Evolutionary conservation across 2,113 vertebrate genomes (phyloP).

Genomic region (Carassius gibelio): DNA sequence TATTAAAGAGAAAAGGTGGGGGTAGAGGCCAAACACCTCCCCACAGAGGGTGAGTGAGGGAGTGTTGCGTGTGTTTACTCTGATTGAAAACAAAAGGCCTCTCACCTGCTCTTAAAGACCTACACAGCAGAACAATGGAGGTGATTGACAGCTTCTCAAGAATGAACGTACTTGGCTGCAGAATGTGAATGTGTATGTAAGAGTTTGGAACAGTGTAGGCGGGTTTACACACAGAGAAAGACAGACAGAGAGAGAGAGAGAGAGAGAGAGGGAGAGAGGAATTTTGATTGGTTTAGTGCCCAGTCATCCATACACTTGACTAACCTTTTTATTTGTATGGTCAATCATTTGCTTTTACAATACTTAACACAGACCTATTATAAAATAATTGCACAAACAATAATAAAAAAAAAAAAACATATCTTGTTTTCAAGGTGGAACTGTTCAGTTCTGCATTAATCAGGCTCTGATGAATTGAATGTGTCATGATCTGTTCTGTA

Average conservation of each 20-base stretch:
- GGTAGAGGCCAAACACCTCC: slow-evolving; percentile 57
- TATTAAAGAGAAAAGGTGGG: slow-evolving; percentile 36
- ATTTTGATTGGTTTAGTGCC: slow-evolving; percentile 32
- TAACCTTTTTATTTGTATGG: neutral
- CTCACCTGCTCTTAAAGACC: slow-evolving; percentile 60
- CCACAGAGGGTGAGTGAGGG: slow-evolving; percentile 63
- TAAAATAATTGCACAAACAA: neutral
- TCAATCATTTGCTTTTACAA: neutral
- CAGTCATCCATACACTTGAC: slow-evolving; percentile 36
- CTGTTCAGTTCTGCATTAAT: neutral
- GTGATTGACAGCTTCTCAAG: slow-evolving; percentile 64
- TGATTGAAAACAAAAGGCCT: slow-evolving; percentile 65
- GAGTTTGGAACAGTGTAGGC: slow-evolving; percentile 14
- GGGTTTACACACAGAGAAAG: neutral
- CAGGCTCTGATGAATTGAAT: neutral
- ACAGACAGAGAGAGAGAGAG: neutral
- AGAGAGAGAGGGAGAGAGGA: neutral
- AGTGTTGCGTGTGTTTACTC: slow-evolving; percentile 59
- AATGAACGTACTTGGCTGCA: slow-evolving; percentile 14
- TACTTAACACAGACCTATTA: neutral
- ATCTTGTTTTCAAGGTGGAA: neutral
- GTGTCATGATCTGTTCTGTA: neutral
- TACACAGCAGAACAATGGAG: slow-evolving; percentile 67
- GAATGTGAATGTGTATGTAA: neutral
- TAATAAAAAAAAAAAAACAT: neutral